Percentiles rank a stretch among this genome's conserved stretches.
Conservation (phyloP, 2,797 vertebrate species). For the Sylvia borin region DNA sequence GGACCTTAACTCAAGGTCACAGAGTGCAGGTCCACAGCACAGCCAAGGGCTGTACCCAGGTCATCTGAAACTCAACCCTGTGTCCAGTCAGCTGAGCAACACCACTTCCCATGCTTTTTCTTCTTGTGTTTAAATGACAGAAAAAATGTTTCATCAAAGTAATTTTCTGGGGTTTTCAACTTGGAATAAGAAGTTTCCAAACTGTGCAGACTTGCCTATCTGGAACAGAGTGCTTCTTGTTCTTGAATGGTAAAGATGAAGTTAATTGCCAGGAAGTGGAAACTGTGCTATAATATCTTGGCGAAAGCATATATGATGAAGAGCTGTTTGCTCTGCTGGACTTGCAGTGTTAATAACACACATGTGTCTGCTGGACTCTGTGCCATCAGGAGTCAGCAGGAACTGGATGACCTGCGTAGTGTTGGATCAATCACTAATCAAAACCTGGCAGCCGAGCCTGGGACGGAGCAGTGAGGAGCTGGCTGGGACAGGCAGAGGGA, state of each 20-base stretch:
- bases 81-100: neutral
- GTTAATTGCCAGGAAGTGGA: slow-evolving; percentile 29
- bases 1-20: neutral
- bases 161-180: neutral
- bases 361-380: neutral
- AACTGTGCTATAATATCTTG: slow-evolving; percentile 21
- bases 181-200: neutral
- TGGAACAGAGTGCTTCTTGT: neutral
- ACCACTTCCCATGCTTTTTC: neutral
- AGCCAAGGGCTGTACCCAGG: neutral
- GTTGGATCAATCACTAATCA: neutral
- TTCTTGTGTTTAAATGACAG: neutral
- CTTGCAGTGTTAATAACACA: neutral
- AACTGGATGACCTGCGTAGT: neutral
- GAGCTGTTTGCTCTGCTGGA: neutral
- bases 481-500: neutral
- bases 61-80: neutral
- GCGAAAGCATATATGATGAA: neutral
- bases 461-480: rapidly evolving
- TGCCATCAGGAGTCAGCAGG: neutral
- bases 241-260: neutral
- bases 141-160: neutral
- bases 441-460: neutral
- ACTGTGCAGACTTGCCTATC: neutral
- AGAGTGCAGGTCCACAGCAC: neutral